Evolutionary conservation across 2,797 vertebrate species (phyloP), one percentile per base, ranked within the genome.

Genomic region (Psittacula echo): DNA sequence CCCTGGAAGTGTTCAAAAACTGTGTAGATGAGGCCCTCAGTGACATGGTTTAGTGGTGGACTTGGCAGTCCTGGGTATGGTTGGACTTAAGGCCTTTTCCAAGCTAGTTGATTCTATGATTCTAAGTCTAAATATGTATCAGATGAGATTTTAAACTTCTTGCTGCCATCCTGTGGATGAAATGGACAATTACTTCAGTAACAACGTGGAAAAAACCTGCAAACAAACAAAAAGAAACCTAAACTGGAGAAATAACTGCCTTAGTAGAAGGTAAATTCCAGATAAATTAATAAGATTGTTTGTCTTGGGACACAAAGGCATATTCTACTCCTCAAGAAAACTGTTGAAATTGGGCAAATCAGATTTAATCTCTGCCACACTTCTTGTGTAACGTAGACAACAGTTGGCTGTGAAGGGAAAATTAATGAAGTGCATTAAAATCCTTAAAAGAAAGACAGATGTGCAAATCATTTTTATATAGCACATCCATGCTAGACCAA

Each of bases 151-250:
- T 94, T 68, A 88, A 75, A 37, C 12, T 81, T 89, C 23, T 73
- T 92, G 77, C 90, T 95, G 92, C 94, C 96, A 87, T 90, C 95
- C 1, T 39, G 83, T 92, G 95, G 94, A 23, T 66, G 19, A 90
- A 79, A 70, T 11, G 18, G 89, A 58, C n/a, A 76, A 76, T 76
- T 87, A 60, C 77, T 60, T 71, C 24, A 67, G 18, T 64, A 75
- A 48, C 21, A 60, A 34, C 1, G 0, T 19, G 13, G 3, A 14
- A 61, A 72, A 16, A 54, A 6, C 4, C 6, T 34, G n/a, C 56
- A 34, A 34, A 24, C 13, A 32, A 53, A 30, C 53, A n/a, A 32
- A 53, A 20, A 20, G 53, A 56, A 56, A 24, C 13, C 2, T 1
- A n/a, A 26, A 19, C 30, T 8, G 5, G 34, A 44, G 19, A 67